A percentile compares a stretch with the other conserved stretches of the same genome.
phyloP scores from a whole-genome alignment of 2,113 vertebrate genomes.

The Synchiropus splendidus region DNA sequence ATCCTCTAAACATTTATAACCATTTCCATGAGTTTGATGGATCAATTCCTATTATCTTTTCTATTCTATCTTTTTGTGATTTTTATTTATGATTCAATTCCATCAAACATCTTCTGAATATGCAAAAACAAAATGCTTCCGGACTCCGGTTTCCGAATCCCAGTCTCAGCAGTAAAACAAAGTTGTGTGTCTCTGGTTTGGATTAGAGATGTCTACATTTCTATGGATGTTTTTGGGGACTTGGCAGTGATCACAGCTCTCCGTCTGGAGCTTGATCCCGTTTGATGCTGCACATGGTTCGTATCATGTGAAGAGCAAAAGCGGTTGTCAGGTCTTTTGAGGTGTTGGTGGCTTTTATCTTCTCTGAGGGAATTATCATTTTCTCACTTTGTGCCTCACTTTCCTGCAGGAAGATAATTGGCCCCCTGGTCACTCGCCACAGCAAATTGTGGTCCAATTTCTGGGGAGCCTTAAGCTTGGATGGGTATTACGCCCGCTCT shows the following conservation, averaged over 20 bases:
- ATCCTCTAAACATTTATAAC: too few species aligned
- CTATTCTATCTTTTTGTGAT: too few species aligned
- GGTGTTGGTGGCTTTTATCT: constrained; percentile 25
- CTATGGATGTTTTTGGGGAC: constrained; percentile 10
- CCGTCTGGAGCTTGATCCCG: constrained; percentile 9
- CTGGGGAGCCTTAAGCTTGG: constrained; percentile 91
- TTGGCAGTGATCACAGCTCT: constrained; percentile 15
- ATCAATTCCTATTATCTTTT: too few species aligned
- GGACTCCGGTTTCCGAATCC: neutral
- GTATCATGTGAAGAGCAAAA: too few species aligned
- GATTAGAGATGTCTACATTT: neutral
- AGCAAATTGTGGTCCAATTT: constrained; percentile 98
- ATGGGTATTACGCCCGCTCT: constrained; percentile 93
- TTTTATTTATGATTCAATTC: constrained; percentile 23
- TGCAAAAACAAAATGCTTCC: too few species aligned
- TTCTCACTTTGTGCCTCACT: constrained; percentile 18
- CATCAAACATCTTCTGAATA: too few species aligned
- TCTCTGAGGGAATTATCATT: constrained; percentile 29
- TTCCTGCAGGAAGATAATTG: constrained; percentile 84
- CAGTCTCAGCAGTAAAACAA: neutral
- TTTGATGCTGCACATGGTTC: constrained; percentile 3
- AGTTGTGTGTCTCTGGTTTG: constrained; percentile 4
- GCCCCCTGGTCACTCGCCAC: constrained; percentile 86
- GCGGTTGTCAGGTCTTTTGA: too few species aligned
- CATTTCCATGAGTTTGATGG: too few species aligned